Evolutionary conservation across 1,140 invertebrate species (phyloP), one percentile per base, ranked within the genome.

Genomic region (Heliconius himera): DNA sequence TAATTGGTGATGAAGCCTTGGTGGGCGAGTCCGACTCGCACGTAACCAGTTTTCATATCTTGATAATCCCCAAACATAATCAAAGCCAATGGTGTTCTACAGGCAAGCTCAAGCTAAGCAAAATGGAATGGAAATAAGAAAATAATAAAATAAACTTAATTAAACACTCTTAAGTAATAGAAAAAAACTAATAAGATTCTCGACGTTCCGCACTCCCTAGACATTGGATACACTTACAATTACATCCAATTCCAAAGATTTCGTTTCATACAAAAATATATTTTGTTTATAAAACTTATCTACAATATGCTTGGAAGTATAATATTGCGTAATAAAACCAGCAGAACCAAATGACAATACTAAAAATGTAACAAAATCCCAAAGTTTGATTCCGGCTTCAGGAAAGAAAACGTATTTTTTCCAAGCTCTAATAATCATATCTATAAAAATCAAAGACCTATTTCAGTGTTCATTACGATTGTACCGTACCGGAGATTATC

Each of bases 381-480:
- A 29, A 66, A 66, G 26, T 66, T 66, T 66, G 60, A 66, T 66
- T 60, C 60, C 60, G 22, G 22, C 22, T 26, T 66, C 22, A 26
- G 22, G 8, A 16, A 66, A 66, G 22, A 26, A 66, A 66, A 66
- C 22, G 26, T 66, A 29, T 66, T 26, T 66, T 46, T 66, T 66
- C 22, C 3, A 66, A 66, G 60, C n/a, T 9, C 73, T 74, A 51
- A 74, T 51, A 74, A 74, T 51, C 41, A 73, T 73, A 51, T 46
- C 73, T 49, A 54, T 74, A 74, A 74, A 74, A 51, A 74, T 74
- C 73, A 74, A 74, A 74, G 49, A 26, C 22, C 73, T 51, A 74
- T 74, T 36, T 29, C 11, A 29, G 73, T 22, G 26, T 22, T 29
- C 33, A 66, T 76, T 26, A 76, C 60, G 38, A 49, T 70, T 70